Evolutionary conservation across 2,113 vertebrate species (phyloP), one percentile per base, ranked within the genome.

Genomic region (Oryzias melastigma): DNA sequence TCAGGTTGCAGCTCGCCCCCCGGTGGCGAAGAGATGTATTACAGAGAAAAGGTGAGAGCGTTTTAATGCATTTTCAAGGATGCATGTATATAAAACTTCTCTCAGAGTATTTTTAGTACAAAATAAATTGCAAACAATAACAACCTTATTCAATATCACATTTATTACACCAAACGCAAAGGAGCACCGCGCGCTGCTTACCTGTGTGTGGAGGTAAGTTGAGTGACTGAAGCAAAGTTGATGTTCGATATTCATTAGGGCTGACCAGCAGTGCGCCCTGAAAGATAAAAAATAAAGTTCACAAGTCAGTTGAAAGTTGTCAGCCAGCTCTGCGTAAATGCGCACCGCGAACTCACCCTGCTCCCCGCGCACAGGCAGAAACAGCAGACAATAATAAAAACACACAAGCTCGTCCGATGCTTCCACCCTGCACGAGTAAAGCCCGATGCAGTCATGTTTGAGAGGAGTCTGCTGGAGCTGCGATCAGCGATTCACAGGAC

Each of bases 201-300:
- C 90, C 90, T 88, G 90, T 89, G 25, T 83, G 75, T 41, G 69
- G 78, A 64, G 88, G 84, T 77, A 91, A 85, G 78, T 77, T 80
- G 47, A 89, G 82, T 15, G 77, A 81, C 3, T 47, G 69, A 17
- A 90, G 87, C 58, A 91, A 40, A 25, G 42, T 24, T 4, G 82
- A 83, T 14, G 52, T 49, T 57, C 16, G 73, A 47, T 57, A 16
- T 29, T 60, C 73, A 1, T 13, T 45, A 2, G 58, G 43, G 57
- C 68, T 77, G 46, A 22, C 67, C 52, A 65, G 25, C 68, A 47
- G 55, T 14, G 52, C 41, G 14, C 65, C 77, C 88, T 89, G 75
- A 1, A 66, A 54, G 20, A 52, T 3, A 14, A 47, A n/a, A 12
- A 68, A 46, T n/a, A 74, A 47, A 42, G 40, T 15, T 45, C 1